Conservation (phyloP, 2,113 vertebrate genomes). For the Calonectris borealis region DNA sequence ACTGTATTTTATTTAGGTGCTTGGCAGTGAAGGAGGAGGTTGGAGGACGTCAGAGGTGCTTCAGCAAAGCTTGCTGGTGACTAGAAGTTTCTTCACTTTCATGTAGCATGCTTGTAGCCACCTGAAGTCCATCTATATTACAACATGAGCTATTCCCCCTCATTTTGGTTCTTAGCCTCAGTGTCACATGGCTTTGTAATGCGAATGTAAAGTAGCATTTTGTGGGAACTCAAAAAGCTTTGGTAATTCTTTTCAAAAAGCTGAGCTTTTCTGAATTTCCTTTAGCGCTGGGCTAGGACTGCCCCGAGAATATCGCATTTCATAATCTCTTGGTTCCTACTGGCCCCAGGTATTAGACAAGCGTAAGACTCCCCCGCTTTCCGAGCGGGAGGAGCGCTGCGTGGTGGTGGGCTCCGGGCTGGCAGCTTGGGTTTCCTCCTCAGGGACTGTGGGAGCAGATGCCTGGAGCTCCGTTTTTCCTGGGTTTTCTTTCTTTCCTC, state of each 20-base stretch:
- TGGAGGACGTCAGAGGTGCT: not conserved
- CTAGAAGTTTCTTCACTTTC: not conserved
- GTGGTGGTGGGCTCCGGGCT: not conserved
- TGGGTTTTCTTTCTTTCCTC: slow-evolving; percentile 3
- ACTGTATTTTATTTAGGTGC: not conserved
- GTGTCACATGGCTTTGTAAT: not conserved
- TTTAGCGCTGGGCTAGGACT: not conserved
- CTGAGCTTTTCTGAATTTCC: not conserved
- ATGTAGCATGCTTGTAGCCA: not conserved
- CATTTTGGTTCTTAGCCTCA: not conserved
- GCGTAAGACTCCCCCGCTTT: fast-evolving
- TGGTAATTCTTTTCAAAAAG: not conserved
- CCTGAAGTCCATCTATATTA: not conserved
- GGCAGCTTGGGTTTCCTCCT: not conserved
- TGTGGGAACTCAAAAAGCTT: not conserved
- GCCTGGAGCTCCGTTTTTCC: not conserved
- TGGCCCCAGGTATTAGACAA: not conserved
- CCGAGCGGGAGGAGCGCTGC: not conserved
- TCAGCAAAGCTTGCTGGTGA: not conserved
- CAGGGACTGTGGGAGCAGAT: not conserved
- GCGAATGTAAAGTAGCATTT: not conserved
- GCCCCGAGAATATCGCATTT: not conserved
- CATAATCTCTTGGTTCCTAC: not conserved
- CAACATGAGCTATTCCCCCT: not conserved
- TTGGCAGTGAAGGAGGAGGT: not conserved